Percentiles rank a stretch among this genome's conserved stretches.
These are phyloP conservation scores for Sebastes schlegelii DNA, from an alignment of 2,113 vertebrate species.

Conservation along the genomic window DNA sequence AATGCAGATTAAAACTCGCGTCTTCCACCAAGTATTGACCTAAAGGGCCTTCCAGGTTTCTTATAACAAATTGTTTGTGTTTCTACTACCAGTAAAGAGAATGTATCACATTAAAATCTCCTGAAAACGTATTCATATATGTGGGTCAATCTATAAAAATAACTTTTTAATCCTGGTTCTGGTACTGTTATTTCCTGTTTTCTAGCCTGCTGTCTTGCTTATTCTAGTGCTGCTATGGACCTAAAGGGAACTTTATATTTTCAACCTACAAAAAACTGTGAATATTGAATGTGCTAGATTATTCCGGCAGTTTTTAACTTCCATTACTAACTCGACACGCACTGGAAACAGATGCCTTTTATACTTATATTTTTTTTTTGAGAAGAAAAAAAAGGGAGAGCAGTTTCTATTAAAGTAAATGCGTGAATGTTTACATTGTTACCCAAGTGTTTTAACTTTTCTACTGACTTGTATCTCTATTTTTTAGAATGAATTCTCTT, in stretches of 20 bases:
- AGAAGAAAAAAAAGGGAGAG: neutral
- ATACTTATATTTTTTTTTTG: slow-evolving; percentile 20
- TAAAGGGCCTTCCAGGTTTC: neutral
- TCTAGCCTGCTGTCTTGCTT: slow-evolving; percentile 18
- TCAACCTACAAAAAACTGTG: slow-evolving; percentile 19
- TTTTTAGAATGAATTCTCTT: slow-evolving; percentile 65
- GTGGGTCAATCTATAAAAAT: neutral
- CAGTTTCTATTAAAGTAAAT: slow-evolving; percentile 64
- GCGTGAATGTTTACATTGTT: slow-evolving; percentile 81
- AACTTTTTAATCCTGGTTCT: slow-evolving; percentile 17
- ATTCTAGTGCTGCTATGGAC: slow-evolving; percentile 70
- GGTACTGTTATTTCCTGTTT: neutral
- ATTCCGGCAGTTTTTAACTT: slow-evolving; percentile 23
- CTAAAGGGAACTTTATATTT: slow-evolving; percentile 44
- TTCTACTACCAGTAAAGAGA: slow-evolving; percentile 29
- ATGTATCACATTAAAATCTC: slow-evolving; percentile 23
- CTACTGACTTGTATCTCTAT: slow-evolving; percentile 58
- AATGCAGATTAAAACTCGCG: slow-evolving; percentile 24
- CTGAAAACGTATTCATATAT: neutral
- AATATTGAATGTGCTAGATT: slow-evolving; percentile 33
- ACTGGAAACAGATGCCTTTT: slow-evolving; percentile 30
- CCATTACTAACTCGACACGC: slow-evolving; percentile 46
- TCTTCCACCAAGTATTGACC: slow-evolving; percentile 2
- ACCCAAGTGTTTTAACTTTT: slow-evolving; percentile 71
- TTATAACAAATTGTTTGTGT: slow-evolving; percentile 4